Conservation (phyloP, 2,797 vertebrate species). For the Galaxias olidus region DNA sequence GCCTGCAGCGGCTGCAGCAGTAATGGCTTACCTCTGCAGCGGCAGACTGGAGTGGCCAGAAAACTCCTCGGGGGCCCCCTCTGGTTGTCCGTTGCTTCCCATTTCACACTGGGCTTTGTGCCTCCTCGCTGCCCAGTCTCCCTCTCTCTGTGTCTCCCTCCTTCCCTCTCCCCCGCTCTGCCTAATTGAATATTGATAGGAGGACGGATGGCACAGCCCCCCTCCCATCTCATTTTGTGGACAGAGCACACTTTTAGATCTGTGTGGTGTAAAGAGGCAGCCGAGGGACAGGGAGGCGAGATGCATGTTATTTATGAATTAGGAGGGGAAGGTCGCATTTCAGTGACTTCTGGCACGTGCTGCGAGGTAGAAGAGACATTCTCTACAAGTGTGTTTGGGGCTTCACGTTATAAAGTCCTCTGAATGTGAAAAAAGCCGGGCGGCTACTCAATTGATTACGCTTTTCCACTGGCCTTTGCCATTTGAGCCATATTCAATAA, state of each 20-base stretch:
- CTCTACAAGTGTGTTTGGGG: too few relatives aligned
- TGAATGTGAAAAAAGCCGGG: too few relatives aligned
- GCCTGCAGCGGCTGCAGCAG: slow-evolving; percentile 22
- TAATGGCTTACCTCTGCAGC: slow-evolving; percentile 20
- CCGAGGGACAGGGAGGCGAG: neutral
- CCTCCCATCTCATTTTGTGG: neutral
- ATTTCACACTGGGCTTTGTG: slow-evolving; percentile 13
- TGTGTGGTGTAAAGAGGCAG: neutral
- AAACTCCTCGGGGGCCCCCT: slow-evolving; percentile 35
- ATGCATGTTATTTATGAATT: slow-evolving; percentile 9
- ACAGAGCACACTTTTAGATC: slow-evolving; percentile 9
- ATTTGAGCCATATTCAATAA: too few relatives aligned
- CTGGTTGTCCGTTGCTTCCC: slow-evolving; percentile 42
- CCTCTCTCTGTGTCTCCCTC: neutral
- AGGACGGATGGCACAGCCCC: slow-evolving; percentile 18
- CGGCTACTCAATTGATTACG: too few relatives aligned
- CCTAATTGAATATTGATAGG: neutral
- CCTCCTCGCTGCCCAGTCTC: slow-evolving; percentile 14
- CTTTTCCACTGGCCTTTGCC: too few relatives aligned
- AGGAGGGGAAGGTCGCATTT: neutral
- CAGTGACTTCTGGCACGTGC: neutral
- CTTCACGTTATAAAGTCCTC: too few relatives aligned
- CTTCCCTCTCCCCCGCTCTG: neutral
- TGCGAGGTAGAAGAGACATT: neutral
- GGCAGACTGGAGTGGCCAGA: slow-evolving; percentile 46